Evolutionary conservation across 92 coral and sea anemone species (phyloP), one percentile per base, ranked within the genome.

Genomic region (Phenganax stokvisi): DNA sequence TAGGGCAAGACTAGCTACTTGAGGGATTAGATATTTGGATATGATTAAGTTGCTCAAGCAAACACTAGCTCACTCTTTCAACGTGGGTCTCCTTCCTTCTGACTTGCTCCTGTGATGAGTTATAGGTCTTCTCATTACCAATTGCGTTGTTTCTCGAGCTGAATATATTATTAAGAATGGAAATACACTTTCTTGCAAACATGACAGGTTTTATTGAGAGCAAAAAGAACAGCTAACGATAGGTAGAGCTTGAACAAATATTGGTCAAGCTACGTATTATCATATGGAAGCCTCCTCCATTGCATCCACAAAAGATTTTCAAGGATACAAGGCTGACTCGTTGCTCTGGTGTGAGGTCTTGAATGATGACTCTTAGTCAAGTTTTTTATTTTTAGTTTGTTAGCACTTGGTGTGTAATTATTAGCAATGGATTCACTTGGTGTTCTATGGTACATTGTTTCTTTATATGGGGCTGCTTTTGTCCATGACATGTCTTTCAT

Each of bases 401-500:
- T 86, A 12, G 99, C 99, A 47, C 89, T 77, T 31, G 99, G 99
- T 55, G 97, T 89, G 91, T 92, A 96, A 80, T 96, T 96, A 75
- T 96, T 96, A 15, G 97, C 99, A 68, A 96, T 96, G 12, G 99
- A 96, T 87, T 96, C 99, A 86, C 99, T 96, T n/a, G 99, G 99
- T 11, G 99, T 96, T 80, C 99, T 87, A 75, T 97, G 97, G 86
- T 85, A 76, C 53, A 92, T 91, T 30, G 99, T 96, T 83, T 96
- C 99, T 76, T 96, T 96, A 80, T 92, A 96, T 25, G 99, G 98
- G 53, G 99, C 92, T 2, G 99, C 99, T 75, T 87, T 86, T 3
- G 99, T 96, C 99, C 99, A 96, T 54, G 97, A 92, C 17, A 94
- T 89, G 80, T 96, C 99, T 76, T 93, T 96, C 99, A 96, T 96